These are phyloP conservation scores for Natrix natrix DNA, from an alignment of 2,797 vertebrate genomes.

Conservation along the genomic window DNA sequence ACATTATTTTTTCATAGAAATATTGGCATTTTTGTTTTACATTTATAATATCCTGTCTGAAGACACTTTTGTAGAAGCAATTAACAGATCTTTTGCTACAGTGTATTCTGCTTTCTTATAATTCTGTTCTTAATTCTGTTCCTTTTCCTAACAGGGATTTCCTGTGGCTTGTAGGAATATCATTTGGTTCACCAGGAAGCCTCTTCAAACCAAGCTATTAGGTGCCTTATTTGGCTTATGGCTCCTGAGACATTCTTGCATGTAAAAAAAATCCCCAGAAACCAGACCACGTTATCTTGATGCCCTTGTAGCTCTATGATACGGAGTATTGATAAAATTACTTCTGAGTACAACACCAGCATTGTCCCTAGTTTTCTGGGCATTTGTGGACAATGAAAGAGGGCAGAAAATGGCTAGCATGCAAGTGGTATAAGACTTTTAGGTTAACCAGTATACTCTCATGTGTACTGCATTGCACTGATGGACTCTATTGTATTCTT, in stretches of 20 bases:
- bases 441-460: background rate
- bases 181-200: background rate
- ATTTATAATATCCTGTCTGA: background rate
- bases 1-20: background rate
- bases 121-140: background rate
- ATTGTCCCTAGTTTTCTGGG: background rate
- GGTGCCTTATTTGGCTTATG: background rate
- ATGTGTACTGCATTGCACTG: background rate
- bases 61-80: background rate
- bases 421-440: background rate
- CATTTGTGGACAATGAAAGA: background rate
- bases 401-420: background rate
- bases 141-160: background rate
- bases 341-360: background rate
- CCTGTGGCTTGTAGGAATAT: background rate
- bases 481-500: background rate
- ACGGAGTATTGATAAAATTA: background rate
- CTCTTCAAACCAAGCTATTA: background rate
- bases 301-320: background rate
- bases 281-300: background rate
- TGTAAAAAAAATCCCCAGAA: background rate
- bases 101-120: background rate
- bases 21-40: background rate
- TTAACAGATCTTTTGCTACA: background rate
- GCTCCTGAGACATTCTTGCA: background rate